phyloP scores from a whole-genome alignment of 1,140 invertebrate genomes.

The Trypoxylus dichotomus region DNA sequence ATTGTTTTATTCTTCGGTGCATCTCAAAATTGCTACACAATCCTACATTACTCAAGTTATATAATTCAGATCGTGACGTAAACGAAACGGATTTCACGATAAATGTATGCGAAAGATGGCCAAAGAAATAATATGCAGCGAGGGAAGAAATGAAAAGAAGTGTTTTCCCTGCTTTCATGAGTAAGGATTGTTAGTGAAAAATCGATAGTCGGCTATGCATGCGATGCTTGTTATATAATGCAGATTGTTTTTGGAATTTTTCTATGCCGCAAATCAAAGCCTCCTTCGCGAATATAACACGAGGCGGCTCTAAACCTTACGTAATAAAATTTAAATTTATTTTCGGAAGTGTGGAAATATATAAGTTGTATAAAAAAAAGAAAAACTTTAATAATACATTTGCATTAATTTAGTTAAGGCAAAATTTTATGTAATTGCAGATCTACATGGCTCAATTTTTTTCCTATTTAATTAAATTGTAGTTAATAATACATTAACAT shows the following conservation, averaged over 20 bases:
- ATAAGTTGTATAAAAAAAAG: no score
- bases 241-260: neutral
- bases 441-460: no score
- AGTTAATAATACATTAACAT: no score
- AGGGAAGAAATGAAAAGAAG: neutral
- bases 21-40: neutral
- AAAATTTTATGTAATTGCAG: no score
- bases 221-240: neutral
- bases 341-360: neutral
- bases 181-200: neutral
- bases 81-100: neutral
- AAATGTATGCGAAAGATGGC: no score
- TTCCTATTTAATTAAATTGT: no score
- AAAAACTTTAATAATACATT: no score
- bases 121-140: neutral
- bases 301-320: neutral
- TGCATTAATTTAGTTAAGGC: no score
- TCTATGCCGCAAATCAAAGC: neutral
- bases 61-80: neutral
- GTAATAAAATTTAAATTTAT: neutral
- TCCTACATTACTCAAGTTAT: neutral
- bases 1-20: neutral
- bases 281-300: neutral
- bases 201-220: neutral
- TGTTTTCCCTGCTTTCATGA: neutral